These are phyloP conservation scores for Triplophysa rosa DNA, from an alignment of 2,113 vertebrate species.

Conservation along the genomic window DNA sequence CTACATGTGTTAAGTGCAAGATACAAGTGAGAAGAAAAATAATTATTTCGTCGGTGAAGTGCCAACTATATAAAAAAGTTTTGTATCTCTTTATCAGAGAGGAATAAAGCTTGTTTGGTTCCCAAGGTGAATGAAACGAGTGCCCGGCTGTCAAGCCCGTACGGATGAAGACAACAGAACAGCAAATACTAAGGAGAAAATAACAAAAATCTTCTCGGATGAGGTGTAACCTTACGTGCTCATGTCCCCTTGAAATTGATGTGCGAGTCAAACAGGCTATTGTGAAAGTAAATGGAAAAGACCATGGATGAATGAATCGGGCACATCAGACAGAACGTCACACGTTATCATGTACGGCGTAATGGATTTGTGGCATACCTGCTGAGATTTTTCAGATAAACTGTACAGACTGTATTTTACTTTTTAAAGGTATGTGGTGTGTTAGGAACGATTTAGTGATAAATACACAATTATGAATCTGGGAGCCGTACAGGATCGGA, in stretches of 20 bases:
- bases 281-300: not conserved
- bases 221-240: not conserved
- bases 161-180: constrained; percentile 54
- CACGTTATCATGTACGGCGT: not conserved
- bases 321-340: not conserved
- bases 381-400: not conserved
- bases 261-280: not conserved
- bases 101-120: constrained; percentile 72
- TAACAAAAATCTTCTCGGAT: not conserved
- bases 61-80: constrained; percentile 77
- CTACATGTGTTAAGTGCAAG: constrained; percentile 87
- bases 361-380: not conserved
- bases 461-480: constrained; percentile 5
- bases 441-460: not conserved
- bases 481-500: not conserved
- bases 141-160: constrained; percentile 61
- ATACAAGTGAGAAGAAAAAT: constrained; percentile 81
- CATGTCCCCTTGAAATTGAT: not conserved
- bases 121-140: constrained; percentile 62
- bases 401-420: not conserved
- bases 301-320: constrained; percentile 1
- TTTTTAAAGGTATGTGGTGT: not conserved
- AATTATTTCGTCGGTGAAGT: constrained; percentile 76
- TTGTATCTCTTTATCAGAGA: constrained; percentile 69
- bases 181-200: constrained; percentile 1